phyloP scores from a whole-genome alignment of 2,888 invertebrate species.

The Aradus depressus region DNA sequence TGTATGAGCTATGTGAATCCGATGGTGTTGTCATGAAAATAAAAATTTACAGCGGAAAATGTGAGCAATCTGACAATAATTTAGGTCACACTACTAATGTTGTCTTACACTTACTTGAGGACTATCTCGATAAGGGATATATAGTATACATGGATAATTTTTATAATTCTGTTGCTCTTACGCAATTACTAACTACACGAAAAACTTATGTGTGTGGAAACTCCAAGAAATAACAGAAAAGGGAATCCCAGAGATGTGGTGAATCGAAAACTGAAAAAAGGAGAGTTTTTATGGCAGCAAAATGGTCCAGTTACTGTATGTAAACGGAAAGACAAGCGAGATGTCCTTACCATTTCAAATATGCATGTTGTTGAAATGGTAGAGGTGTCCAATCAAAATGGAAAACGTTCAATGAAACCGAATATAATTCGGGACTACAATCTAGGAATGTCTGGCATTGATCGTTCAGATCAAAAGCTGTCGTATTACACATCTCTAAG shows the following conservation, averaged over 20 bases:
- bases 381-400: no score
- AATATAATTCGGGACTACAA: slow-evolving; percentile 19
- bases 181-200: slow-evolving; percentile 3
- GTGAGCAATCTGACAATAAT: slow-evolving; percentile 28
- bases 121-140: slow-evolving; percentile 10
- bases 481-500: slow-evolving; percentile 13
- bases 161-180: slow-evolving; percentile 14
- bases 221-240: slow-evolving; percentile 8
- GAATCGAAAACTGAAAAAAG: slow-evolving; percentile 14
- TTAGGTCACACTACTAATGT: slow-evolving; percentile 4
- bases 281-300: slow-evolving; percentile 8
- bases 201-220: slow-evolving; percentile 19
- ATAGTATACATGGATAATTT: slow-evolving; percentile 16
- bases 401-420: slow-evolving; percentile 9
- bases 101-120: slow-evolving; percentile 6
- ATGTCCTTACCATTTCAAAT: slow-evolving; percentile 17
- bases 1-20: slow-evolving; percentile 34
- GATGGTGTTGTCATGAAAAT: slow-evolving; percentile 32
- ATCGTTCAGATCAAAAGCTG: slow-evolving; percentile 16
- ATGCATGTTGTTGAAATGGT: slow-evolving; percentile 10
- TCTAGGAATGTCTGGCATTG: slow-evolving; percentile 15
- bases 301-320: slow-evolving; percentile 8
- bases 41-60: slow-evolving; percentile 30
- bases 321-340: slow-evolving; percentile 20
- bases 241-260: slow-evolving; percentile 12